Evolutionary conservation across 53 echinoderm and acorn worm genomes (phyloP).

Genomic region (Hippasteria phrygiana): DNA sequence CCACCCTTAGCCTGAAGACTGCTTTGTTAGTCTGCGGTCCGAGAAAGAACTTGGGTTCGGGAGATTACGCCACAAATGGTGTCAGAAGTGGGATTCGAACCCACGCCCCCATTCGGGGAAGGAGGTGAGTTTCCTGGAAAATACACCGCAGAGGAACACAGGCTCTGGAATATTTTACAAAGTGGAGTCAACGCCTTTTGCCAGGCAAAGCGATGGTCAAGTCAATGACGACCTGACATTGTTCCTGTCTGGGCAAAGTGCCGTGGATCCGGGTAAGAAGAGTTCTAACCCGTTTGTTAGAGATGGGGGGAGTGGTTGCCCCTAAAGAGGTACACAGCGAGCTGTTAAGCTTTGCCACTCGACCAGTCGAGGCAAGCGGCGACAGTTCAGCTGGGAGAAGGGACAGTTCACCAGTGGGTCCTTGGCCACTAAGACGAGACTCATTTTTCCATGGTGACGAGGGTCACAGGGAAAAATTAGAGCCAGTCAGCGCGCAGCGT

Average conservation of each 20-base stretch:
- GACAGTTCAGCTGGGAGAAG: background rate
- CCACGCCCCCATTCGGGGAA: no score
- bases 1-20: no score
- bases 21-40: no score
- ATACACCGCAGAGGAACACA: background rate
- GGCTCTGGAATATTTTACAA: background rate
- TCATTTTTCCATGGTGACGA: background rate
- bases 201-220: background rate
- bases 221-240: background rate
- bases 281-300: background rate
- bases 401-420: background rate
- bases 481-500: no score
- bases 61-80: no score
- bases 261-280: background rate
- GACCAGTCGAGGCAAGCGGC: background rate
- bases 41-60: no score
- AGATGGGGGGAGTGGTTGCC: background rate
- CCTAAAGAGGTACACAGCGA: background rate
- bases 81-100: no score
- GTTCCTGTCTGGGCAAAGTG: slow-evolving; percentile 2
- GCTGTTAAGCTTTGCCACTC: slow-evolving; percentile 1
- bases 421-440: background rate
- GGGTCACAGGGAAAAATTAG: background rate
- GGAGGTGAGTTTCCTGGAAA: background rate
- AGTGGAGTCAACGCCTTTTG: background rate